These are phyloP conservation scores for Petrocephalus sullivani DNA, from an alignment of 2,797 vertebrate species.

Conservation along the genomic window DNA sequence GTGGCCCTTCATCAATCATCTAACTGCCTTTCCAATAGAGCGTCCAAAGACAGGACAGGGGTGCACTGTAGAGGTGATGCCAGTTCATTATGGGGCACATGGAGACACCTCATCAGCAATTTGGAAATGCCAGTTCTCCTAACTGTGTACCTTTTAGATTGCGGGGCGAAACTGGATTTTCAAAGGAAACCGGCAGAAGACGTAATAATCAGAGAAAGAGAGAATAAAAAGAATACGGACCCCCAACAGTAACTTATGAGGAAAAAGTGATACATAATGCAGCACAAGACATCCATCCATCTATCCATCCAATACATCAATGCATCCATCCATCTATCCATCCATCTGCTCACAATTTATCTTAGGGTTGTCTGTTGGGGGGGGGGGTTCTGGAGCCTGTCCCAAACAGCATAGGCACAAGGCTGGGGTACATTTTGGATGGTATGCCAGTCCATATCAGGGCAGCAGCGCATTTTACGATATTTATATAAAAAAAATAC, in stretches of 20 bases:
- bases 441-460: neutral
- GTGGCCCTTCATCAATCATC: neutral
- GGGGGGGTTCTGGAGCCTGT: neutral
- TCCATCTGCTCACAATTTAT: neutral
- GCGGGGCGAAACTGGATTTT: neutral
- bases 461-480: neutral
- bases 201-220: neutral
- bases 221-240: neutral
- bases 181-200: neutral
- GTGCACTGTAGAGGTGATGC: neutral
- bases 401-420: neutral
- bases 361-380: neutral
- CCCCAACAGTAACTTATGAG: neutral
- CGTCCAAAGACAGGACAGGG: neutral
- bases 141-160: neutral
- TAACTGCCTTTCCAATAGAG: neutral
- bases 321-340: neutral
- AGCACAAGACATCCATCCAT: neutral
- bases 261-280: neutral
- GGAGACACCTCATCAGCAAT: neutral
- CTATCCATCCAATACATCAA: neutral
- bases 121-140: neutral
- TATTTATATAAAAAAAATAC: neutral
- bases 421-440: neutral
- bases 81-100: neutral